phyloP scores from a whole-genome alignment of 2,113 vertebrate species.

The Triplophysa dalaica region DNA sequence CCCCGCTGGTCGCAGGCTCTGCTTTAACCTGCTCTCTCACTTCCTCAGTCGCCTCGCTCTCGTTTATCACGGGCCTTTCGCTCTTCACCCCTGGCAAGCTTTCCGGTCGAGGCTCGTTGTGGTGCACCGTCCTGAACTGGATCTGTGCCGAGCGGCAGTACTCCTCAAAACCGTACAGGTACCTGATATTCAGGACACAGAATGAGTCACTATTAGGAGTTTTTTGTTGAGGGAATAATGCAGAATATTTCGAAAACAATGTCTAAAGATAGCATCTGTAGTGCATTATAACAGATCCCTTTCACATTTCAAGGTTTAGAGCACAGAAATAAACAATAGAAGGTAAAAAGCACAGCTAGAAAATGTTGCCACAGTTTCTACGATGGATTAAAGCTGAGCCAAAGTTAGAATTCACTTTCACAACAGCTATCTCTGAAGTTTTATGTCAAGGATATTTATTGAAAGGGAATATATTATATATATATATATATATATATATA shows the following conservation, averaged over 20 bases:
- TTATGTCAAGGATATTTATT: not conserved
- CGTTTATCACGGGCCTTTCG: constrained; percentile 68
- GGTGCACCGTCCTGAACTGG: constrained; percentile 95
- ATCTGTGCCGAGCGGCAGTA: constrained; percentile 95
- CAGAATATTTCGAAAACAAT: no score
- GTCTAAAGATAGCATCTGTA: no score
- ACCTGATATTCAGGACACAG: constrained; percentile 70
- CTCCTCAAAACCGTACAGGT: constrained; percentile 97
- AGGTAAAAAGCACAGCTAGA: no score
- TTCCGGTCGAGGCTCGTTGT: constrained; percentile 87
- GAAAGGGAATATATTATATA: no score
- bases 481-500: no score
- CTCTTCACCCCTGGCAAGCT: constrained; percentile 61
- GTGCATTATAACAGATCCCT: no score
- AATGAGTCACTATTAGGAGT: not conserved
- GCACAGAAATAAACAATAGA: no score
- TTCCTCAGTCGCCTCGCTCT: constrained; percentile 59
- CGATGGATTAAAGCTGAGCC: no score
- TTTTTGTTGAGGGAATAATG: no score
- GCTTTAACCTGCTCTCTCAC: constrained; percentile 40
- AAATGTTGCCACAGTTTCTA: no score
- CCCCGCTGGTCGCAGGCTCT: constrained; percentile 29
- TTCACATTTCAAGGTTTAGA: no score
- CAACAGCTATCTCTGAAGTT: not conserved
- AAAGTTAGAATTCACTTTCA: no score